These are phyloP conservation scores for Oxycera nigricornis DNA, from an alignment of 2,888 invertebrate species.

Conservation along the genomic window DNA sequence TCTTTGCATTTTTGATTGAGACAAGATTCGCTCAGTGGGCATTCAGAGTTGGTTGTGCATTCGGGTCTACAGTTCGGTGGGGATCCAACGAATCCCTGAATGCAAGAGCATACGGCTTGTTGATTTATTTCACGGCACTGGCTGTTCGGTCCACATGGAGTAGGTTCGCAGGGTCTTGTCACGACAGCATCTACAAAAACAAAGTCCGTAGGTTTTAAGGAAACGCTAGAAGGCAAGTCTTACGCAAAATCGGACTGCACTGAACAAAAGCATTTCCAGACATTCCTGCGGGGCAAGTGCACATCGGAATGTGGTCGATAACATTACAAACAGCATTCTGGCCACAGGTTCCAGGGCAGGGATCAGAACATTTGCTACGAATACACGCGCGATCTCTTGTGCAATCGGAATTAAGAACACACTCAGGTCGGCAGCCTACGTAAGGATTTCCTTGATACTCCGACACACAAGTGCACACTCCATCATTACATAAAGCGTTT, in stretches of 20 bases:
- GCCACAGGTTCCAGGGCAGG: slow-evolving; percentile 78
- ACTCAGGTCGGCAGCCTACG: slow-evolving; percentile 73
- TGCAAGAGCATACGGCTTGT: slow-evolving; percentile 75
- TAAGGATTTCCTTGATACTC: slow-evolving; percentile 77
- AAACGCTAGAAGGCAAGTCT: slow-evolving; percentile 43
- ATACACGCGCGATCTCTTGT: slow-evolving; percentile 72
- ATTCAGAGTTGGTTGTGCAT: slow-evolving; percentile 76
- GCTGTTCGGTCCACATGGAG: slow-evolving; percentile 72
- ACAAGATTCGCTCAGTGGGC: slow-evolving; percentile 74
- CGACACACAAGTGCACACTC: slow-evolving; percentile 71
- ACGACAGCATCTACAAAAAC: slow-evolving; percentile 25
- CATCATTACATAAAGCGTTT: slow-evolving; percentile 72
- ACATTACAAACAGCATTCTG: slow-evolving; percentile 74
- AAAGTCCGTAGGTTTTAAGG: neutral
- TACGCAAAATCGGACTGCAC: slow-evolving; percentile 67
- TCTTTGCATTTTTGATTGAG: slow-evolving; percentile 74
- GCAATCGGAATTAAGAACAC: slow-evolving; percentile 74
- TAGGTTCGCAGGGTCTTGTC: slow-evolving; percentile 66
- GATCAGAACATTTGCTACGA: slow-evolving; percentile 74
- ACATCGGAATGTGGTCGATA: slow-evolving; percentile 77
- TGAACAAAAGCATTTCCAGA: slow-evolving; percentile 75
- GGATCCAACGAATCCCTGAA: slow-evolving; percentile 68
- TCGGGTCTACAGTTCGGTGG: slow-evolving; percentile 77
- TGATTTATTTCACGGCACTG: slow-evolving; percentile 69
- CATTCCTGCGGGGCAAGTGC: slow-evolving; percentile 67